Conservation (phyloP, 2,113 vertebrate genomes). For the Hystrix cristata region DNA sequence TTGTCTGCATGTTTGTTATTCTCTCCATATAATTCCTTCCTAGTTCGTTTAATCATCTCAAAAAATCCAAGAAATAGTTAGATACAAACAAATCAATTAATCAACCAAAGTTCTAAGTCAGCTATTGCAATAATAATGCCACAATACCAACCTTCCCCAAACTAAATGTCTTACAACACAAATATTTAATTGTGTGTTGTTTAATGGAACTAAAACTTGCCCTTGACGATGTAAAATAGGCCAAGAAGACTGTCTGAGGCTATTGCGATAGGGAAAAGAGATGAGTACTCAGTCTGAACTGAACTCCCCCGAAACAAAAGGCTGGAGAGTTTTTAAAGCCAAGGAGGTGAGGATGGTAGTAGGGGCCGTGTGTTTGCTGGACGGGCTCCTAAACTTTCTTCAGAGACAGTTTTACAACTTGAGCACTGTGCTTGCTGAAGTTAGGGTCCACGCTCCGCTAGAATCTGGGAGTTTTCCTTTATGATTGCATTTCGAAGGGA, state of each 20-base stretch:
- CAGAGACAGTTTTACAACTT: neutral
- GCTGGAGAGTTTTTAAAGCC: neutral
- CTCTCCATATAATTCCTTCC: neutral
- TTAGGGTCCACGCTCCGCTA: neutral
- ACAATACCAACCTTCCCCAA: neutral
- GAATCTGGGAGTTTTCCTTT: neutral
- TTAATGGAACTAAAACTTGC: neutral
- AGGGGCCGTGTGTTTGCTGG: neutral
- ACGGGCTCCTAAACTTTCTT: neutral
- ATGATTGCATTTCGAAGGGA: neutral
- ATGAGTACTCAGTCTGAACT: neutral
- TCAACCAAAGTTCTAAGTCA: neutral
- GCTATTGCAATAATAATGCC: neutral
- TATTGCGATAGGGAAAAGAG: neutral
- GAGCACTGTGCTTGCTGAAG: neutral
- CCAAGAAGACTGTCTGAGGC: neutral
- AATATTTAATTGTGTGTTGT: neutral
- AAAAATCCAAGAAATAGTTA: neutral
- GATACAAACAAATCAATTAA: neutral
- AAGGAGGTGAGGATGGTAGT: neutral
- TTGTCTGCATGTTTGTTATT: neutral
- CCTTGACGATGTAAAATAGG: neutral
- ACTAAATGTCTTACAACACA: neutral
- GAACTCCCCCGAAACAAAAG: neutral
- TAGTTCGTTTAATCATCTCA: neutral